These are phyloP conservation scores for Lypha dubia DNA, from an alignment of 2,888 invertebrate species.

Conservation along the genomic window DNA sequence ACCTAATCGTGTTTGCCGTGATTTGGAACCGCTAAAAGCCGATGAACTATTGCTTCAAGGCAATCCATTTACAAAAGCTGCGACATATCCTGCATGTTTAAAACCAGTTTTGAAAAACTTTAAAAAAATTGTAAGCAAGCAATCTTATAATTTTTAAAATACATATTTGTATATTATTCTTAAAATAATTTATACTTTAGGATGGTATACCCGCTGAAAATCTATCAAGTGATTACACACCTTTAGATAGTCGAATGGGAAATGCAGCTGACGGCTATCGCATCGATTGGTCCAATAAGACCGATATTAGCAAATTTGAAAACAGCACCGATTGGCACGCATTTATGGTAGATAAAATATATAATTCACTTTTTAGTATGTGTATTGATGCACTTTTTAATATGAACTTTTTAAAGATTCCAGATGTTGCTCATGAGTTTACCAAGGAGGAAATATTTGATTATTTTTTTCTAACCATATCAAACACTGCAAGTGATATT, in stretches of 20 bases:
- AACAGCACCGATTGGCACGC: slow-evolving; percentile 80
- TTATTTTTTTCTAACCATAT: slow-evolving; percentile 77
- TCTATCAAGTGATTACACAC: slow-evolving; percentile 77
- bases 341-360: slow-evolving; percentile 75
- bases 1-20: slow-evolving; percentile 75
- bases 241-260: slow-evolving; percentile 76
- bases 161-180: neutral
- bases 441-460: slow-evolving; percentile 77
- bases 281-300: slow-evolving; percentile 76
- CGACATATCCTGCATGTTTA: slow-evolving; percentile 78
- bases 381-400: neutral
- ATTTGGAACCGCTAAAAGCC: slow-evolving; percentile 77
- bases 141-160: no score
- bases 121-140: no score
- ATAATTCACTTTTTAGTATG: neutral
- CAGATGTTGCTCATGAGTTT: slow-evolving; percentile 75
- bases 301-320: slow-evolving; percentile 74
- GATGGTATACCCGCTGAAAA: slow-evolving; percentile 79
- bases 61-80: slow-evolving; percentile 77
- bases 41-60: slow-evolving; percentile 76
- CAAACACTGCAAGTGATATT: slow-evolving; percentile 76
- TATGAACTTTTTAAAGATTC: slow-evolving; percentile 75
- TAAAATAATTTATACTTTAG: slow-evolving; percentile 71
- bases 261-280: slow-evolving; percentile 74
- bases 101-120: no score